phyloP scores from a whole-genome alignment of 1,140 invertebrate species.

The Acyrthosiphon pisum region DNA sequence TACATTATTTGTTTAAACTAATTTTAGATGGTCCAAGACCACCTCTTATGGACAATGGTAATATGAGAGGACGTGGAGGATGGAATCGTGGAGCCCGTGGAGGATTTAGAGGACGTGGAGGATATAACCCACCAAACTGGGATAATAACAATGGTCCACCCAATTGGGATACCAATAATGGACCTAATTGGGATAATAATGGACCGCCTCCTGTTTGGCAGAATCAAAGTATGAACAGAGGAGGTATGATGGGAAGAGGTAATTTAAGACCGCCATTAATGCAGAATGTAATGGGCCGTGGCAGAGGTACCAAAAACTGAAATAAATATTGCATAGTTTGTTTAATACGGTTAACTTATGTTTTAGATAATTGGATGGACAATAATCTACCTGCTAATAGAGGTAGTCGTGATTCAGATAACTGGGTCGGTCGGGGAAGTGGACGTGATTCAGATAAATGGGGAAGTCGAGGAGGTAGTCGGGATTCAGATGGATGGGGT shows the following conservation, averaged over 20 bases:
- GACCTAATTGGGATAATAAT: constrained; percentile 52
- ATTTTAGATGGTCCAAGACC: constrained; percentile 41
- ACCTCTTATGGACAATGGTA: constrained; percentile 20
- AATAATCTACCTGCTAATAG: constrained; percentile 31
- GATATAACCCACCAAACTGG: constrained; percentile 27
- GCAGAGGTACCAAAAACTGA: constrained; percentile 32
- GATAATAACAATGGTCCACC: constrained; percentile 39
- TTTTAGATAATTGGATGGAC: constrained; percentile 49
- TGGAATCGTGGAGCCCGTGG: constrained; percentile 49
- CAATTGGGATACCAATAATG: constrained; percentile 40
- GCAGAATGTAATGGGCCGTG: constrained; percentile 37
- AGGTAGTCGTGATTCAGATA: constrained; percentile 40
- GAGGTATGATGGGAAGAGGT: constrained; percentile 53
- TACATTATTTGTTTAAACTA: background rate
- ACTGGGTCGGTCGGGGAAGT: constrained; percentile 21
- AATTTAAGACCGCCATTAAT: constrained; percentile 51
- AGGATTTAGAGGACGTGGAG: constrained; percentile 49
- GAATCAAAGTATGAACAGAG: constrained; percentile 40
- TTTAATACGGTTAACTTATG: background rate
- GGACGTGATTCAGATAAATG: constrained; percentile 44
- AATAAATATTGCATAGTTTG: background rate
- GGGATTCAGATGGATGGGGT: constrained; percentile 40
- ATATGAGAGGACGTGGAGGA: constrained; percentile 37
- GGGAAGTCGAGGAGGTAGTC: constrained; percentile 30
- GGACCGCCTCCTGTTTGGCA: constrained; percentile 32